Evolutionary conservation across 2,797 vertebrate species (phyloP).

Genomic region (Hydrocynus forskahlii): DNA sequence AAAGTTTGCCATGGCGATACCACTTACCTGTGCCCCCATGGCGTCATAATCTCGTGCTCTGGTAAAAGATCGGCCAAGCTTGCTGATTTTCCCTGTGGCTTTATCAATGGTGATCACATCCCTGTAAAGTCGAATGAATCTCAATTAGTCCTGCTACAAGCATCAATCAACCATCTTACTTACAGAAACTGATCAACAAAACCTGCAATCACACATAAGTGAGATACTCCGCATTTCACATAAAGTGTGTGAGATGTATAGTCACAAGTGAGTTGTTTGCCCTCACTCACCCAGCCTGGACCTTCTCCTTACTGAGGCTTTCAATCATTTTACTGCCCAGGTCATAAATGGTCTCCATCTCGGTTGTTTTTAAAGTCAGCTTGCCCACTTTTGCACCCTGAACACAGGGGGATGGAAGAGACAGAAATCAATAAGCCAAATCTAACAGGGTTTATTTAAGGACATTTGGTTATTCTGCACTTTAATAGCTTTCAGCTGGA

Average conservation of each 20-base stretch:
- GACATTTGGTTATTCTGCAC: neutral
- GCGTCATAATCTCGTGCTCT: constrained; percentile 94
- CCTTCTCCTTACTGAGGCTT: constrained; percentile 92
- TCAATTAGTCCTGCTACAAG: neutral
- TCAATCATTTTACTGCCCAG: constrained; percentile 97
- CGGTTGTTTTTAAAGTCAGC: constrained; percentile 91
- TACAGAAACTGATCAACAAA: neutral
- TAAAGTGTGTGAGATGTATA: neutral
- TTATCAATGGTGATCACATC: constrained; percentile 97
- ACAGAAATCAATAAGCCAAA: neutral
- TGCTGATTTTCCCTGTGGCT: constrained; percentile 94
- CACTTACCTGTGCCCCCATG: constrained; percentile 91
- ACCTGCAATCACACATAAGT: neutral
- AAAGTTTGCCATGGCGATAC: neutral
- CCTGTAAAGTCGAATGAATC: constrained; percentile 63
- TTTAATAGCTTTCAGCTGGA: constrained; percentile 25
- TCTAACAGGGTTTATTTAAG: constrained; percentile 13
- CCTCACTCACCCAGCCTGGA: constrained; percentile 89
- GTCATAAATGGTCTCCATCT: constrained; percentile 97
- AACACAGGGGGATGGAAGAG: constrained; percentile 12
- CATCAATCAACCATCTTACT: neutral
- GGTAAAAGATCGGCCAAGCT: constrained; percentile 93
- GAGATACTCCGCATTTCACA: neutral
- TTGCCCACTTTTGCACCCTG: constrained; percentile 94
- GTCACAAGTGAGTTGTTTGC: neutral